These are phyloP conservation scores for Phalacrocorax aristotelis DNA, from an alignment of 2,113 vertebrate genomes.

Conservation along the genomic window DNA sequence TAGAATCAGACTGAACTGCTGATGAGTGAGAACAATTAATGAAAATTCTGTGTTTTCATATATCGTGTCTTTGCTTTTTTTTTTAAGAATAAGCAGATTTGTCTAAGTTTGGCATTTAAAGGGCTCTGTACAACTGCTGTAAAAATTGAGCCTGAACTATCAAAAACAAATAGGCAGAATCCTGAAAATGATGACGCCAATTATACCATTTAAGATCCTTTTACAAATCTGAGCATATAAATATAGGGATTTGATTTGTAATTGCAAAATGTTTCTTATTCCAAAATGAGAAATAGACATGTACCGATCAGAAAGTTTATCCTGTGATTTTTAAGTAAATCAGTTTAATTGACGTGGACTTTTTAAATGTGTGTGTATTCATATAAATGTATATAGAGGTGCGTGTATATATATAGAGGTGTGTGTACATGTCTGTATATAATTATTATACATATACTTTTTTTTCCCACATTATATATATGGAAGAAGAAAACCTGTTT, in stretches of 20 bases:
- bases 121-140: too few relatives aligned
- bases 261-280: constrained; percentile 15
- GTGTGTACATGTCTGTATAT: too few relatives aligned
- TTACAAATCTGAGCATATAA: neutral
- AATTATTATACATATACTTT: neutral
- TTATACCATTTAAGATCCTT: neutral
- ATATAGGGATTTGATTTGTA: neutral
- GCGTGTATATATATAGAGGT: too few relatives aligned
- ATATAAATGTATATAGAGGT: neutral
- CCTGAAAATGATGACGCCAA: neutral
- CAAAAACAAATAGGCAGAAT: neutral
- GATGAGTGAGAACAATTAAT: neutral
- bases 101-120: too few relatives aligned
- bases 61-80: too few relatives aligned
- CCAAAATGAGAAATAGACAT: neutral
- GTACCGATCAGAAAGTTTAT: neutral
- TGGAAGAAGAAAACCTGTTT: neutral
- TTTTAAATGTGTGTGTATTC: neutral
- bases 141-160: too few relatives aligned
- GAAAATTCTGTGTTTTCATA: neutral
- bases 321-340: neutral
- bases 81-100: too few relatives aligned
- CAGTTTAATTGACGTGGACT: neutral
- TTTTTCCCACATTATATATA: neutral
- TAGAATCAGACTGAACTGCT: neutral